Percentiles rank a stretch among this genome's conserved stretches.
phyloP scores from a whole-genome alignment of 2,113 vertebrate species.

The Cepphus grylle region DNA sequence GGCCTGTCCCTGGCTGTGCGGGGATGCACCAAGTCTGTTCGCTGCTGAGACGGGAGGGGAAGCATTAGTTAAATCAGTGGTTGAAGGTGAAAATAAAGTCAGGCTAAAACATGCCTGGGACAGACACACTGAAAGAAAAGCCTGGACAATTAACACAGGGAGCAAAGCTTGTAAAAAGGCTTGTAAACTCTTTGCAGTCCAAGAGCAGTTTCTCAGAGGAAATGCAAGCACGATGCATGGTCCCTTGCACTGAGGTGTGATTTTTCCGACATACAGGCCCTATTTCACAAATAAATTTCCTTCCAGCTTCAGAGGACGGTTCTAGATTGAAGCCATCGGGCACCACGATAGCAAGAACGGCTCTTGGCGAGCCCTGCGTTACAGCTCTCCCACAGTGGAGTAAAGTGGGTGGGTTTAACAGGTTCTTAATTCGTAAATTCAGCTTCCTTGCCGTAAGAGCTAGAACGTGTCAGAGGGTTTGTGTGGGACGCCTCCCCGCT shows the following conservation, averaged over 20 bases:
- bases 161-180: conserved; percentile 60
- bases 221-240: conserved; percentile 35
- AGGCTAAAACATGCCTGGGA: conserved; percentile 48
- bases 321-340: background rate
- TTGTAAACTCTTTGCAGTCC: conserved; percentile 56
- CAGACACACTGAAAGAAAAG: conserved; percentile 7
- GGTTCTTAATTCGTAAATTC: background rate
- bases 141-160: conserved; percentile 8
- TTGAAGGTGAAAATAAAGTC: background rate
- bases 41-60: background rate
- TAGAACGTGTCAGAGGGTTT: background rate
- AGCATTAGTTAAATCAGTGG: background rate
- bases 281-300: background rate
- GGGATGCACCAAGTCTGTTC: conserved; percentile 18
- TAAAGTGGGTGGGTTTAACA: background rate
- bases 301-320: background rate
- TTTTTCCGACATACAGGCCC: background rate
- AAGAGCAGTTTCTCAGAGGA: conserved; percentile 34
- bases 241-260: conserved; percentile 23
- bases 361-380: background rate
- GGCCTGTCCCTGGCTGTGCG: background rate
- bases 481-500: background rate
- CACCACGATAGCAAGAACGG: background rate
- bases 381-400: background rate
- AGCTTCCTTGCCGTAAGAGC: background rate